Evolutionary conservation across 2,888 invertebrate genomes (phyloP).

Genomic region (Athrips mouffetella): DNA sequence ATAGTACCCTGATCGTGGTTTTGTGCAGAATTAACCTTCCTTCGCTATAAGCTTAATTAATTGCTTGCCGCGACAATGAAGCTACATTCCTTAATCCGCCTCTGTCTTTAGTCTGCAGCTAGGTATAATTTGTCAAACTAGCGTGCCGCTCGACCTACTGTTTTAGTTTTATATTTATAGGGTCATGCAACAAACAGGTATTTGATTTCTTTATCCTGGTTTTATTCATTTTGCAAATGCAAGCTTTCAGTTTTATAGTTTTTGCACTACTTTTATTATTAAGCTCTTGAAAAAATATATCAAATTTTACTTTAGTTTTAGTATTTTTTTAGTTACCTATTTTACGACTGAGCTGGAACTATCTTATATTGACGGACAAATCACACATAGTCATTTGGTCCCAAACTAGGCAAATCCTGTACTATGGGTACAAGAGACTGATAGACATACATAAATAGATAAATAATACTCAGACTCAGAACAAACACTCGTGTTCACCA

Average conservation of each 20-base stretch:
- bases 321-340: too few species aligned
- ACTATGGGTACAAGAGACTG: too few species aligned
- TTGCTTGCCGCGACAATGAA: background rate
- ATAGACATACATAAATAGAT: too few species aligned
- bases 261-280: background rate
- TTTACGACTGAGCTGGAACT: background rate
- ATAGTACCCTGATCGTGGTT: too few species aligned
- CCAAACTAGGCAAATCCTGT: too few species aligned
- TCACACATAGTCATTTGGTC: too few species aligned
- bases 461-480: too few species aligned
- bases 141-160: conserved; percentile 14
- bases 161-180: conserved; percentile 9
- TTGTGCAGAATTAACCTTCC: too few species aligned
- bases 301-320: too few species aligned
- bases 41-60: too few species aligned
- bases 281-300: too few species aligned
- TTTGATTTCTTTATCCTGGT: background rate
- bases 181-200: conserved; percentile 7
- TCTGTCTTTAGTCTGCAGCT: conserved; percentile 8
- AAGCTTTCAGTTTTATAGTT: background rate
- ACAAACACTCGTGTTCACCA: too few species aligned
- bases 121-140: conserved; percentile 16
- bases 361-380: background rate
- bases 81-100: background rate
- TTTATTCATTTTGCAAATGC: background rate